These are phyloP conservation scores for Penelope pileata DNA, from an alignment of 2,113 vertebrate genomes.

Conservation along the genomic window DNA sequence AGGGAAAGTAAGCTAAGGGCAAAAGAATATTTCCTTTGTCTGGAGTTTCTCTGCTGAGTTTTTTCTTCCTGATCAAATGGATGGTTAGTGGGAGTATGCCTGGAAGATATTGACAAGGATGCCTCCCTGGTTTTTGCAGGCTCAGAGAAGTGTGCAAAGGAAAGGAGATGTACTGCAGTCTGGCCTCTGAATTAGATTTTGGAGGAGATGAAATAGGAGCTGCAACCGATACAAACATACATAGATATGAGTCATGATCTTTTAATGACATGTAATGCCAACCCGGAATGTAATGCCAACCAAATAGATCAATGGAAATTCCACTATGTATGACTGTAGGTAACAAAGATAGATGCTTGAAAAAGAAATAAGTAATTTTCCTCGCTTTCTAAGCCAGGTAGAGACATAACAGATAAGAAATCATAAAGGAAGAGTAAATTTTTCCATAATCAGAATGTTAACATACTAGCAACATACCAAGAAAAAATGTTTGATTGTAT, in stretches of 20 bases:
- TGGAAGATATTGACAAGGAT: not conserved
- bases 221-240: not conserved
- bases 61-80: not conserved
- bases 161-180: not conserved
- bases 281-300: not conserved
- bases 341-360: accelerated
- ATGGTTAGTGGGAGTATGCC: not conserved
- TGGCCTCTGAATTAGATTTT: not conserved
- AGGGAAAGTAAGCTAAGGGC: not conserved
- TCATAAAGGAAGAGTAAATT: not conserved
- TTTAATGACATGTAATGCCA: not conserved
- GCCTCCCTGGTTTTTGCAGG: not conserved
- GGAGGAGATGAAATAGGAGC: not conserved
- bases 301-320: not conserved
- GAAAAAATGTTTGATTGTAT: not conserved
- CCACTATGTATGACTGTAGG: no score
- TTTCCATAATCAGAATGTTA: not conserved
- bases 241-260: not conserved
- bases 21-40: not conserved
- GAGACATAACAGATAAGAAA: not conserved
- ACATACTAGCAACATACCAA: accelerated
- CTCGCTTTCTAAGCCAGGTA: not conserved
- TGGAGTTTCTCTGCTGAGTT: not conserved
- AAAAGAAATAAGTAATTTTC: not conserved
- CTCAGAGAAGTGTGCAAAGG: not conserved